These are phyloP conservation scores for Fragum sueziense DNA, from an alignment of 2,888 invertebrate species.

Conservation along the genomic window DNA sequence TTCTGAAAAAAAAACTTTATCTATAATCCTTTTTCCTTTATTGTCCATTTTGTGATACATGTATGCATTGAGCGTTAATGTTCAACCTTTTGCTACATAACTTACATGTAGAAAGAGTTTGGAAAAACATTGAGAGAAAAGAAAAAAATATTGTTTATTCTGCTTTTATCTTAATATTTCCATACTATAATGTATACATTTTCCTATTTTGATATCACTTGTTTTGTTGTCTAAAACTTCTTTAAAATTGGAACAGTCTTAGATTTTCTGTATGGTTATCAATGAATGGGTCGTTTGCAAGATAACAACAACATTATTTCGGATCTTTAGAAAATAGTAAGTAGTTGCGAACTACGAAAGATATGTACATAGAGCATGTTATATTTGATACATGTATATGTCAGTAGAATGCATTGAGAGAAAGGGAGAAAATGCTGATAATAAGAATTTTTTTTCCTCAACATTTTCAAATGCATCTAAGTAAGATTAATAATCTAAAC, in stretches of 20 bases:
- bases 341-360: no score
- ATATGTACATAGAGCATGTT: no score
- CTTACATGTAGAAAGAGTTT: background rate
- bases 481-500: background rate
- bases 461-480: background rate
- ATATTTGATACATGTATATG: no score
- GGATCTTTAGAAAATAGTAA: no score
- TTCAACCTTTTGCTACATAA: no score
- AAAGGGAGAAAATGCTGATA: background rate
- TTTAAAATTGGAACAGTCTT: background rate
- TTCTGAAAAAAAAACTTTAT: no score
- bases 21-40: no score
- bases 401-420: background rate
- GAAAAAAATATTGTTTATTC: background rate
- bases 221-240: background rate
- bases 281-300: no score
- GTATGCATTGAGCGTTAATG: no score
- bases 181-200: background rate
- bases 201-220: background rate
- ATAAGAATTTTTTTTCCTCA: background rate
- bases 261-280: background rate
- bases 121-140: background rate
- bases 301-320: no score
- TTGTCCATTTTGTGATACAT: no score
- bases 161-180: background rate